Conservation (phyloP, 1,140 invertebrate genomes). For the Schlechtendalia chinensis region DNA sequence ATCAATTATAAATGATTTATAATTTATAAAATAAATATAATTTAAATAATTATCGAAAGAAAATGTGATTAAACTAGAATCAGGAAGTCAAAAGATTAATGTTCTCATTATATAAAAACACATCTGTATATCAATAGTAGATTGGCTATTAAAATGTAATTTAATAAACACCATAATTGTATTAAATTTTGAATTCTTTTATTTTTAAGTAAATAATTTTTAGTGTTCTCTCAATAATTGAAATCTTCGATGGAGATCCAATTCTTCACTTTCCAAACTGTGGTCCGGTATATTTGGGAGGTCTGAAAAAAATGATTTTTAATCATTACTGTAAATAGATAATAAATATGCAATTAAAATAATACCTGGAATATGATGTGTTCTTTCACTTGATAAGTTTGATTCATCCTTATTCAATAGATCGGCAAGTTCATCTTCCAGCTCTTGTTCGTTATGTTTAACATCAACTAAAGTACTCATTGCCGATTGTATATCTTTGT, state of each 20-base stretch:
- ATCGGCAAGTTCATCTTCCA: slow-evolving; percentile 37
- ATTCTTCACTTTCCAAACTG: slow-evolving; percentile 40
- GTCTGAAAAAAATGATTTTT: slow-evolving; percentile 3
- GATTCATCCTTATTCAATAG: slow-evolving; percentile 17
- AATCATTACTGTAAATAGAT: neutral
- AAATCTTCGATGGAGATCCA: slow-evolving; percentile 26
- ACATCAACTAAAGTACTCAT: slow-evolving; percentile 12
- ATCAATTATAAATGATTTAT: too few relatives aligned
- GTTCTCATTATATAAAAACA: neutral
- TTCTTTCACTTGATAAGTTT: neutral
- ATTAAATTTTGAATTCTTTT: neutral
- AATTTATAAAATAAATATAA: too few relatives aligned
- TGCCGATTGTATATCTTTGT: slow-evolving; percentile 42
- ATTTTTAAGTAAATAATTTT: slow-evolving; percentile 14
- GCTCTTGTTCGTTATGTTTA: slow-evolving; percentile 40
- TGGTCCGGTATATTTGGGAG: slow-evolving; percentile 30
- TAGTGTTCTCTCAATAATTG: slow-evolving; percentile 29
- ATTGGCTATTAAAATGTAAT: slow-evolving; percentile 1
- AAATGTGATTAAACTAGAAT: neutral
- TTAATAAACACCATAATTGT: neutral
- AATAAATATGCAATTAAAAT: neutral
- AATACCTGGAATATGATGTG: slow-evolving; percentile 16
- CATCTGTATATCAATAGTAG: neutral
- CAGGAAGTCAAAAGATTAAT: neutral
- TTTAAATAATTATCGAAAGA: too few relatives aligned